These are phyloP conservation scores for Gorsachius magnificus DNA, from an alignment of 2,797 vertebrate species.

Conservation along the genomic window DNA sequence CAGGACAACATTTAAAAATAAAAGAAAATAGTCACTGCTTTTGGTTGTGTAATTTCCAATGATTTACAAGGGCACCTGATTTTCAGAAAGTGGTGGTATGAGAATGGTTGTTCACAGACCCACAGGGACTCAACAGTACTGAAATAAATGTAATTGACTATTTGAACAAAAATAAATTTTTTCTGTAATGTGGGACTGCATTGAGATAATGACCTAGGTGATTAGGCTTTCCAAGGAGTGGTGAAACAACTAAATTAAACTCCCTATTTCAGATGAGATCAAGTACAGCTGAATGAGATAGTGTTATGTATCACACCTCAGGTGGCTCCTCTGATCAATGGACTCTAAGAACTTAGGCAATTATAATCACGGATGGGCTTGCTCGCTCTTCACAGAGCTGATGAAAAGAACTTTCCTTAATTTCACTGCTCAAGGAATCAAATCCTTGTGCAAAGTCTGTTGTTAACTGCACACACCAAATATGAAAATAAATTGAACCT, in stretches of 20 bases:
- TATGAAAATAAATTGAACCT: neutral
- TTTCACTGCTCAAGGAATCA: neutral
- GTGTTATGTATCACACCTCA: neutral
- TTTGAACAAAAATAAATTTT: neutral
- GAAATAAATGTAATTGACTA: neutral
- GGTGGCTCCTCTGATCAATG: neutral
- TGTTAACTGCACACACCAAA: neutral
- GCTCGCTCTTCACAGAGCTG: neutral
- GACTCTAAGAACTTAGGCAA: neutral
- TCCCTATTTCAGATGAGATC: neutral
- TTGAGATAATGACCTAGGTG: neutral
- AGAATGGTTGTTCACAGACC: neutral
- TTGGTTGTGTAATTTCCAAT: neutral
- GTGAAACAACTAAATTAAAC: neutral
- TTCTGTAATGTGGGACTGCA: neutral
- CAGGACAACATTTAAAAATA: neutral
- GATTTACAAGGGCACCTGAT: neutral
- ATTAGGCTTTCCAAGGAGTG: neutral
- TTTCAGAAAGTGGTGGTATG: neutral
- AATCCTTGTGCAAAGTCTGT: neutral
- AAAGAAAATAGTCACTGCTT: neutral
- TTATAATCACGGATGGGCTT: neutral
- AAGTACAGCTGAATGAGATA: neutral
- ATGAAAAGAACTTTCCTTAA: neutral
- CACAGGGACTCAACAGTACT: neutral